Evolutionary conservation across 2,113 vertebrate species (phyloP), one percentile per base, ranked within the genome.

Genomic region (Salminus brasiliensis): DNA sequence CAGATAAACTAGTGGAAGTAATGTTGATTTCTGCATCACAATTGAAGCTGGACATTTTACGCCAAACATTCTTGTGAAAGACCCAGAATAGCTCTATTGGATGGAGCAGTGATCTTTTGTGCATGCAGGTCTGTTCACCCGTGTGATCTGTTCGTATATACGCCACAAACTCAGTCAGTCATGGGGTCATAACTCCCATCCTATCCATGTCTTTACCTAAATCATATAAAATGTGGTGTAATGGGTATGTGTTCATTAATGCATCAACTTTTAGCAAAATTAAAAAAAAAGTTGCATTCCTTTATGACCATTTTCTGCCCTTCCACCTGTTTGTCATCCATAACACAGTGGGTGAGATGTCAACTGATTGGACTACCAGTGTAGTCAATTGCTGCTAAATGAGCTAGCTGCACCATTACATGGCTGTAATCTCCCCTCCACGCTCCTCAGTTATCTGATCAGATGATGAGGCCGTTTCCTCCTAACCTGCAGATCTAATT

Each of bases 371-470:
- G 63, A 65, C 34, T 47, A 65, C 34, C 39, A 68, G 62, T 39
- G 62, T 66, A 80, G 62, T 80, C 71, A 74, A 80, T 74, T 60
- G 66, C 49, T 29, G 71, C 36, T 81, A 70, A 81, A 39, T 49
- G 72, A 75, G 57, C 63, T 63, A 43, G 67, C 59, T 80, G 41
- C 68, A 69, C 78, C 59, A 75, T 78, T 79, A 74, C 74, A 78
- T 29, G 21, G 60, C 65, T 78, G 72, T 76, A 85, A 81, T 82
- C 72, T 74, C 57, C 59, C 57, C 9, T 65, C 72, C 25, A 78
- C 75, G 66, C 71, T 82, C 72, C 81, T 23, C 49, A 65, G 67
- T 85, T 79, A 85, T 79, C 80, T 36, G 59, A 85, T 81, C 80
- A 72, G 80, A 47, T 41, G 30, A 75, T 75, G 75, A 78, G 72